phyloP scores from a whole-genome alignment of 1,140 invertebrate species.

The Theocolax elegans region DNA sequence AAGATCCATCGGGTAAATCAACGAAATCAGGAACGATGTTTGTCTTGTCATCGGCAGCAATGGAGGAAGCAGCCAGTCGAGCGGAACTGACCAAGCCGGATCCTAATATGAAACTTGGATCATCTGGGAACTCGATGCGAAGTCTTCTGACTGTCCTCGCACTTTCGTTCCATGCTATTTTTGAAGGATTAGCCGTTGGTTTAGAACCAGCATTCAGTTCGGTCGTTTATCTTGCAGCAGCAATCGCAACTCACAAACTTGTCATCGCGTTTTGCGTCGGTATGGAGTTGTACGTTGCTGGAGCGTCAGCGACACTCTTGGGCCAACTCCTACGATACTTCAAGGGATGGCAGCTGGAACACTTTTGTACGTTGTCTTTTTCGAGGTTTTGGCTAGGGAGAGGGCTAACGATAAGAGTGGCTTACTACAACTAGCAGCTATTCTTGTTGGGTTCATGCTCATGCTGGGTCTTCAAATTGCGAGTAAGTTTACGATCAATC shows the following conservation, averaged over 20 bases:
- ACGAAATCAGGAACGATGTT: not conserved
- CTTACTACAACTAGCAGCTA: constrained; percentile 76
- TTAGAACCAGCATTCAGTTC: constrained; percentile 74
- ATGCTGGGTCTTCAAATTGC: constrained; percentile 82
- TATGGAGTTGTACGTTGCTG: constrained; percentile 75
- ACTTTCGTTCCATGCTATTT: constrained; percentile 83
- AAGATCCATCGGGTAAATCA: not conserved
- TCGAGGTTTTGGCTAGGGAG: constrained; percentile 87
- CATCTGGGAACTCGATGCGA: constrained; percentile 67
- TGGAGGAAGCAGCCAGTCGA: not conserved
- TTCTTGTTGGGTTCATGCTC: constrained; percentile 78
- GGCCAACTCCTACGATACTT: constrained; percentile 69
- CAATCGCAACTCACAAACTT: constrained; percentile 80
- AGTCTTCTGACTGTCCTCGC: constrained; percentile 78
- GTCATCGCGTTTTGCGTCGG: constrained; percentile 80
- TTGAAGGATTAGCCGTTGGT: constrained; percentile 85
- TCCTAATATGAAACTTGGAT: not conserved
- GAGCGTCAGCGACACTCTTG: constrained; percentile 67
- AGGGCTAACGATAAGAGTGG: constrained; percentile 75
- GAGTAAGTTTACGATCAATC: too few relatives aligned
- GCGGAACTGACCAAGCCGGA: not conserved
- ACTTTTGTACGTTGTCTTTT: constrained; percentile 90
- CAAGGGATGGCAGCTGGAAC: constrained; percentile 90
- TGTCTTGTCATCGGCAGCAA: not conserved
- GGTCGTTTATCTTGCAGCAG: constrained; percentile 76